These are phyloP conservation scores for Desmodus rotundus DNA, from an alignment of 2,113 vertebrate genomes.

Conservation along the genomic window DNA sequence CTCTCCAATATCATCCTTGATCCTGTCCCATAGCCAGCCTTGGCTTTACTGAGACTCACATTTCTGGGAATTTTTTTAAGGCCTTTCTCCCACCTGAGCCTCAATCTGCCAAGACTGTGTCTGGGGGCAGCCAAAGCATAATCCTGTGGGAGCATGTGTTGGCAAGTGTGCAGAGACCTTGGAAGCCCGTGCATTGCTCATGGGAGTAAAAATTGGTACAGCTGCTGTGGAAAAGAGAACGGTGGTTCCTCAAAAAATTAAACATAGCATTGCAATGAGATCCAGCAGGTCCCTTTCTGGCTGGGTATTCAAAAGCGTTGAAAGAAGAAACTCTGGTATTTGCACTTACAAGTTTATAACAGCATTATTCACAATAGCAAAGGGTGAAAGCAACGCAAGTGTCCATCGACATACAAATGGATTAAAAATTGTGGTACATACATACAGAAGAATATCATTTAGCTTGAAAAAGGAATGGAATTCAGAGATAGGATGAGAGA, in stretches of 20 bases:
- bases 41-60: not conserved
- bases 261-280: not conserved
- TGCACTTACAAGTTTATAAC: not conserved
- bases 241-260: not conserved
- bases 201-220: not conserved
- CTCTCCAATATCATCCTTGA: not conserved
- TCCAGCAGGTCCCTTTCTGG: not conserved
- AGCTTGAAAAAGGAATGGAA: not conserved
- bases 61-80: not conserved
- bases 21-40: not conserved
- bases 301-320: not conserved
- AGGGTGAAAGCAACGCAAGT: not conserved
- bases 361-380: not conserved
- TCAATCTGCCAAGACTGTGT: not conserved
- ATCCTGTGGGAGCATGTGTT: too few species aligned
- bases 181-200: not conserved
- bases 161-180: not conserved
- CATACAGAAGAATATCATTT: not conserved
- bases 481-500: too few species aligned
- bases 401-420: not conserved
- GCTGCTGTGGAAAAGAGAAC: not conserved
- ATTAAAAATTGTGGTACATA: not conserved
- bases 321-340: not conserved
- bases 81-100: not conserved
- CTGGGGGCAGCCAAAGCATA: not conserved